phyloP scores from a whole-genome alignment of 2,113 vertebrate species.

The Mirounga angustirostris region DNA sequence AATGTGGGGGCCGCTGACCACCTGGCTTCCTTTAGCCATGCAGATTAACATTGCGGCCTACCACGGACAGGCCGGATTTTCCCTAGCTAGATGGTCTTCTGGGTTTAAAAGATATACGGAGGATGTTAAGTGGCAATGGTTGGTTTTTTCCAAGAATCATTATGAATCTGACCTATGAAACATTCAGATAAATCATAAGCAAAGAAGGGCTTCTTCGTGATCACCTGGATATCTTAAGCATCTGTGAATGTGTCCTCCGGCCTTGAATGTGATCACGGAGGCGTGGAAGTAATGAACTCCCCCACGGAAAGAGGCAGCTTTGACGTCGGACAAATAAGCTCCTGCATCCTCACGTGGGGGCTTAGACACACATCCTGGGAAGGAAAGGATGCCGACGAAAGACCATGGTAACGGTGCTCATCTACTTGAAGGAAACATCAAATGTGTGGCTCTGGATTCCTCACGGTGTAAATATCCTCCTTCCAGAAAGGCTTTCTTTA shows the following conservation, averaged over 20 bases:
- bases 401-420: rapidly evolving
- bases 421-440: neutral
- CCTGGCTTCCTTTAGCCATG: conserved; percentile 77
- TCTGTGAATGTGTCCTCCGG: neutral
- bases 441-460: neutral
- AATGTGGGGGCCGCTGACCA: conserved; percentile 54
- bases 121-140: neutral
- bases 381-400: neutral
- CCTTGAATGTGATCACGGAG: neutral
- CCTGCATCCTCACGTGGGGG: rapidly evolving
- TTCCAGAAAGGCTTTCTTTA: conserved; percentile 20
- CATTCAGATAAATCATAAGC: neutral
- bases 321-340: neutral
- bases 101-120: neutral
- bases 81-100: neutral
- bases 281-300: neutral
- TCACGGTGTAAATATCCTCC: neutral
- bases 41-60: conserved; percentile 64
- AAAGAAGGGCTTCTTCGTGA: neutral
- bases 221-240: too few relatives aligned
- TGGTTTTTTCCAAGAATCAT: neutral
- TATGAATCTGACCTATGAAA: neutral
- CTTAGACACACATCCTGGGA: neutral
- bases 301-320: neutral
- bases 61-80: neutral